Evolutionary conservation across 2,797 vertebrate species (phyloP), one percentile per base, ranked within the genome.

Genomic region (Sebastes nivosus): DNA sequence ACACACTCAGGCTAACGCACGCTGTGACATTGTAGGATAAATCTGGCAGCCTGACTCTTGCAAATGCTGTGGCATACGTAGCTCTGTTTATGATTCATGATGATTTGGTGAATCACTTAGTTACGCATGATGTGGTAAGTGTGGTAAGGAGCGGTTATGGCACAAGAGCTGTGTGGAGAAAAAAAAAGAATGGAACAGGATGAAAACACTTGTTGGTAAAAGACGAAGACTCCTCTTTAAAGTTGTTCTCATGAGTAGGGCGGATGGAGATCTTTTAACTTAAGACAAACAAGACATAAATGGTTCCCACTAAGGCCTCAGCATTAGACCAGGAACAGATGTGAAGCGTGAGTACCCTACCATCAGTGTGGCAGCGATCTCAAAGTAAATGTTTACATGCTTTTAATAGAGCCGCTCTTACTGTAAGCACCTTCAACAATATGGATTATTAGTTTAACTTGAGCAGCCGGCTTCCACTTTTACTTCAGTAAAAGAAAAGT

Each of bases 301-400:
- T 16, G 68, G 24, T 92, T 90, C 87, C 81, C 57, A 86, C 32
- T 32, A 59, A 67, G 16, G 72, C 67, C 65, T 73, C 20, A 0
- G 25, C 30, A 30, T 29, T 20, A 32, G 54, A 79, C 38, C 73
- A 84, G 82, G 46, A 72, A 57, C 88, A 86, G 85, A 89, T 90
- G 90, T 84, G 58, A 25, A 67, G 46, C 1, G 9, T 64, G 38
- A 71, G 50, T 54, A 30, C 57, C 27, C 11, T 4, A 6, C 22
- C 60, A 64, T 66, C 50, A 58, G 57, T 27, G 42, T 52, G 24
- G 24, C 59, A 79, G 10, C 6, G 32, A 27, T 59, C 38, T 57
- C 24, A 75, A 8, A 81, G 61, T 69, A 76, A 81, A 86, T 87
- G 73, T 87, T 88, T 81, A 80, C 65, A 73, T 42, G 52, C 54